phyloP scores from a whole-genome alignment of 92 coral and sea anemone genomes.

The Zoanthus sociatus region DNA sequence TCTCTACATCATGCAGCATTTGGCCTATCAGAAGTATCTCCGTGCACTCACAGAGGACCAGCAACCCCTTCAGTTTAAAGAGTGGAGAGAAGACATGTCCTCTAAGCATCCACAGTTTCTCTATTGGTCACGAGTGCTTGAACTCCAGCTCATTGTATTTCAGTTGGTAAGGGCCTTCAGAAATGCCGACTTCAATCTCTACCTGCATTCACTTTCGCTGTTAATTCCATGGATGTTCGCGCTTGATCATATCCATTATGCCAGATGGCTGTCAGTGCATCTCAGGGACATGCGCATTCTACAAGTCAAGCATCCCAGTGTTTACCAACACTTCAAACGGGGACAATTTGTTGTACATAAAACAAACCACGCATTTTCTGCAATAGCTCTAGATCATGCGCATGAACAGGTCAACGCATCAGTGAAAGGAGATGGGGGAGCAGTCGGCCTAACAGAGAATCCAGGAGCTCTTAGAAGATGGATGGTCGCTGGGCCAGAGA shows the following conservation, averaged over 20 bases:
- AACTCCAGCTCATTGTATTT: constrained; percentile 27
- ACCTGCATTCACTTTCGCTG: constrained; percentile 21
- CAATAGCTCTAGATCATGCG: neutral
- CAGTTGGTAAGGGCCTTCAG: constrained; percentile 29
- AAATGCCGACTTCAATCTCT: constrained; percentile 28
- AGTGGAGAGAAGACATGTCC: constrained; percentile 23
- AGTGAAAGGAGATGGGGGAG: constrained; percentile 26
- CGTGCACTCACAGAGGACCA: neutral
- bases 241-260: constrained; percentile 29
- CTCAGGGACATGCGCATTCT: constrained; percentile 25
- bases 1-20: constrained; percentile 3
- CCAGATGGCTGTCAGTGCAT: constrained; percentile 48
- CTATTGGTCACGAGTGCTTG: constrained; percentile 38
- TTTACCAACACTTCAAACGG: neutral
- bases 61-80: constrained; percentile 9
- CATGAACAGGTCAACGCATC: constrained; percentile 28
- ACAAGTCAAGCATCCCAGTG: constrained; percentile 16
- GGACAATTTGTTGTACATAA: constrained; percentile 15
- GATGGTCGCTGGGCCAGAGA: constrained; percentile 26
- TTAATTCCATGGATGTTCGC: constrained; percentile 41
- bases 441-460: constrained; percentile 29
- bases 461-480: constrained; percentile 25
- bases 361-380: neutral
- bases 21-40: constrained; percentile 13
- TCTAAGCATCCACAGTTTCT: constrained; percentile 16